A percentile compares a stretch with the other conserved stretches of the same genome.
Evolutionary conservation across 2,797 vertebrate species (phyloP).

Genomic region (Decapterus maruadsi): DNA sequence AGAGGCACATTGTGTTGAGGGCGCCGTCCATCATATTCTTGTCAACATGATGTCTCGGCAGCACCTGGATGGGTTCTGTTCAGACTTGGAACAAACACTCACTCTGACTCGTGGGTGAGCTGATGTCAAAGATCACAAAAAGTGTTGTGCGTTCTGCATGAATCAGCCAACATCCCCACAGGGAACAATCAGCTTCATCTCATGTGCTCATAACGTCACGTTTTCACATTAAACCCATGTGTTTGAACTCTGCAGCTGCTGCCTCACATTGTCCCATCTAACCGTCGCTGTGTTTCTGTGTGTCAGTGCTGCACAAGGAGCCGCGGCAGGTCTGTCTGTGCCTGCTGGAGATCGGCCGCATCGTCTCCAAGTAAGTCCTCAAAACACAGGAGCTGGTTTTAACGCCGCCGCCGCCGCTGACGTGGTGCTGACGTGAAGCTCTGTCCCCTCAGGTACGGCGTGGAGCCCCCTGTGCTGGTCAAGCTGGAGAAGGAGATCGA

Average conservation of each 20-base stretch:
- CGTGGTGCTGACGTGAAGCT: neutral
- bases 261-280: neutral
- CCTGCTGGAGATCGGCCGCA: conserved; percentile 94
- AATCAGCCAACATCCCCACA: conserved; percentile 10
- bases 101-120: too few relatives aligned
- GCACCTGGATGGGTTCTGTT: too few relatives aligned
- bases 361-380: conserved; percentile 91
- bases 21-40: too few relatives aligned
- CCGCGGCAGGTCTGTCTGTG: conserved; percentile 98
- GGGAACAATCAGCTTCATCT: conserved; percentile 23
- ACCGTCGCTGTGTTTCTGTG: neutral
- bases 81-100: too few relatives aligned
- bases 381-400: too few relatives aligned
- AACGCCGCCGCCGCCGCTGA: too few relatives aligned
- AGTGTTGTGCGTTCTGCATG: conserved; percentile 16
- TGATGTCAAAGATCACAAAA: too few relatives aligned
- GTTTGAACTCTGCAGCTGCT: conserved; percentile 17
- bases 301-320: conserved; percentile 95
- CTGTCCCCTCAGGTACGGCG: conserved; percentile 88
- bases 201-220: conserved; percentile 11
- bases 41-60: too few relatives aligned
- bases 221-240: conserved; percentile 11
- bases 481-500: conserved; percentile 99
- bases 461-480: conserved; percentile 96
- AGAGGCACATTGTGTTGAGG: too few relatives aligned